Conservation (phyloP, 2,113 vertebrate species). For the Tragulus kanchil region DNA sequence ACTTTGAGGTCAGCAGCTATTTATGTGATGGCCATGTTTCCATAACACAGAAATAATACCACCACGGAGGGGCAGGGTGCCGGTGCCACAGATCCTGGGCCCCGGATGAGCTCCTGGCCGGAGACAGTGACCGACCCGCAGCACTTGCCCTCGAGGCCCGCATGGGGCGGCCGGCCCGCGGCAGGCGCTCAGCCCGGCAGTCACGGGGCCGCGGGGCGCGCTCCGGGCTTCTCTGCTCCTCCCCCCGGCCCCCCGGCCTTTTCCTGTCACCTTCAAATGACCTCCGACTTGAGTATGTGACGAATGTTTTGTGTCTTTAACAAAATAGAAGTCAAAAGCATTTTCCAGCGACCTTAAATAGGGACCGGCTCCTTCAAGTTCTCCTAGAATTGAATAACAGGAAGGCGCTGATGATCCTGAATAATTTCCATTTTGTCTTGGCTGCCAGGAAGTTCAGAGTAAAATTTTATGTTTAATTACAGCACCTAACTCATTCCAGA, state of each 20-base stretch:
- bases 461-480: neutral
- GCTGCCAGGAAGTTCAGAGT: conserved; percentile 40
- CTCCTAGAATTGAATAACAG: neutral
- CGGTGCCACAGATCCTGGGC: neutral
- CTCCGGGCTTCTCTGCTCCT: too few species aligned
- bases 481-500: neutral
- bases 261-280: neutral
- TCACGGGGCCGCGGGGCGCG: too few species aligned
- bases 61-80: neutral
- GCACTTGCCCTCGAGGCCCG: accelerated
- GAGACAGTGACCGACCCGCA: accelerated
- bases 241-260: neutral
- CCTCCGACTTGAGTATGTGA: neutral
- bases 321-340: neutral
- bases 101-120: neutral
- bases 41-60: neutral
- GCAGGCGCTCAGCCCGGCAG: too few species aligned
- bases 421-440: conserved; percentile 14
- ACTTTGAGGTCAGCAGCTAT: neutral
- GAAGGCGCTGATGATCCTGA: neutral
- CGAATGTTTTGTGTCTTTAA: neutral
- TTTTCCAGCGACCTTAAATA: neutral
- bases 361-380: neutral
- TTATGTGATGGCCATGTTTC: neutral
- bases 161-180: too few species aligned